A percentile compares a stretch with the other conserved stretches of the same genome.
Conservation (phyloP, 2,113 vertebrate species). For the Salvelinus fontinalis region DNA sequence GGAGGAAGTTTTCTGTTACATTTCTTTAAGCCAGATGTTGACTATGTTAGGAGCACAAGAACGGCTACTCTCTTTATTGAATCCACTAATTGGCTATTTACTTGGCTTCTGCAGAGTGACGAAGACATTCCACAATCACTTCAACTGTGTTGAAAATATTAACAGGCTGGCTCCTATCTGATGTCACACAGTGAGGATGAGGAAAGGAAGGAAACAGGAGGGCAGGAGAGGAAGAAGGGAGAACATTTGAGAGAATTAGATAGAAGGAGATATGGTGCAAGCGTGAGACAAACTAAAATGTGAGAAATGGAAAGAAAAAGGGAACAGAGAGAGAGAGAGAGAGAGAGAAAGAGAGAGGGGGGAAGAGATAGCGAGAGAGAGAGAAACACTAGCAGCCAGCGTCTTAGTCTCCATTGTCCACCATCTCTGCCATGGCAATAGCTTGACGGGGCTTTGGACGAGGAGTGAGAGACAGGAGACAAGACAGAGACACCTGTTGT, state of each 20-base stretch:
- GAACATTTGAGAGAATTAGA: too few relatives aligned
- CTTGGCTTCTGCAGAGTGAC: constrained; percentile 46
- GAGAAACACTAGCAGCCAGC: constrained; percentile 13
- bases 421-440: background rate
- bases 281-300: too few relatives aligned
- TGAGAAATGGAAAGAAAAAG: too few relatives aligned
- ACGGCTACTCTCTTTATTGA: constrained; percentile 26
- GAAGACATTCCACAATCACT: constrained; percentile 42
- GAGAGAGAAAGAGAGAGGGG: too few relatives aligned
- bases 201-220: constrained; percentile 4
- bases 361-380: background rate
- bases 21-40: constrained; percentile 39
- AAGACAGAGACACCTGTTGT: background rate
- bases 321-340: background rate
- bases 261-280: too few relatives aligned
- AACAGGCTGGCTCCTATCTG: constrained; percentile 36
- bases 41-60: constrained; percentile 20
- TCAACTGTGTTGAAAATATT: constrained; percentile 34
- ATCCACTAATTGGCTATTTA: constrained; percentile 57
- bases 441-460: background rate
- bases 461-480: constrained; percentile 5
- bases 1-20: constrained; percentile 22
- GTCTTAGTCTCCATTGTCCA: background rate
- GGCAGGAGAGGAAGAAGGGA: too few relatives aligned
- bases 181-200: constrained; percentile 10